A percentile compares a stretch with the other conserved stretches of the same genome.
These are phyloP conservation scores for Anniella stebbinsi DNA, from an alignment of 2,797 vertebrate genomes.

Conservation along the genomic window DNA sequence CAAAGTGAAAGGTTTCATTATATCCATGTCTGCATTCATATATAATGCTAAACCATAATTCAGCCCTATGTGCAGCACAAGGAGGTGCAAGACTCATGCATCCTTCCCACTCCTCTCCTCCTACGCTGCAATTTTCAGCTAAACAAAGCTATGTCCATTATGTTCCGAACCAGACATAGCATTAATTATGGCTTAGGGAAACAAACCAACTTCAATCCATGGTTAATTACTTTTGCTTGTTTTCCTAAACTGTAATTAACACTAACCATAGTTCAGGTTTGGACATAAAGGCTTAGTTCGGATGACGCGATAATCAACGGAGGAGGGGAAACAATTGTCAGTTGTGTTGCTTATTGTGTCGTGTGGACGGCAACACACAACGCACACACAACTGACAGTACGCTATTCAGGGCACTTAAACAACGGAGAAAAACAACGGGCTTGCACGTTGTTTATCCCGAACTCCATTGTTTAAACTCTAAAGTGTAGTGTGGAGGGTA, in stretches of 20 bases:
- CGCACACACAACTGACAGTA: too few species aligned
- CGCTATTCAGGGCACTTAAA: too few species aligned
- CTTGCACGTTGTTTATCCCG: too few species aligned
- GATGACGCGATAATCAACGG: too few species aligned
- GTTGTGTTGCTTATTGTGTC: too few species aligned
- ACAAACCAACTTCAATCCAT: not conserved
- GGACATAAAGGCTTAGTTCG: too few species aligned
- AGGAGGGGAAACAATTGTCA: too few species aligned
- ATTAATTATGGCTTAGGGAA: not conserved
- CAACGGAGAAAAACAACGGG: too few species aligned
- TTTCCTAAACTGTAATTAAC: not conserved
- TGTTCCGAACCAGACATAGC: not conserved
- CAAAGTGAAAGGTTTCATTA: constrained; percentile 40
- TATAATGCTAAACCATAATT: not conserved
- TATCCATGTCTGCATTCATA: not conserved
- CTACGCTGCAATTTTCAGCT: not conserved
- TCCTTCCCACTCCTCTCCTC: not conserved
- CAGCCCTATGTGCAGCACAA: not conserved
- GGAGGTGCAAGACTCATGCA: not conserved
- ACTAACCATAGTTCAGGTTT: not conserved
- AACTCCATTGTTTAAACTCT: too few species aligned
- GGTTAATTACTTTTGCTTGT: not conserved
- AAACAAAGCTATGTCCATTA: not conserved
- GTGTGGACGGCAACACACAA: too few species aligned
- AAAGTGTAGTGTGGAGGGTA: too few species aligned